Base-by-base conservation (phyloP, 2,797 vertebrate species). In the Diceros bicornis region DNA sequence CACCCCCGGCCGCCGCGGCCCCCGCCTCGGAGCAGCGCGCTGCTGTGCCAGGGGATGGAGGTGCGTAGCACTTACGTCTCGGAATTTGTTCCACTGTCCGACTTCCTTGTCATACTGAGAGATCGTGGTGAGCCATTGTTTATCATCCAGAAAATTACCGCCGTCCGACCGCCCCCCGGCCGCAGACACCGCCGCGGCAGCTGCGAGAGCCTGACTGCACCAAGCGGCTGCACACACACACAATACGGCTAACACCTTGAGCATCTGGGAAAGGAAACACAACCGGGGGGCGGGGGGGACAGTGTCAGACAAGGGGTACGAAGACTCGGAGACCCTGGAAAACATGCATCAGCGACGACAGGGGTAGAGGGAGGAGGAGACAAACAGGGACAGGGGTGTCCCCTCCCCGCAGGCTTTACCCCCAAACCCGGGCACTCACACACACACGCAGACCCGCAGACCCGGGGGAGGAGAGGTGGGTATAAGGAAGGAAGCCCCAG, bases 131-230 rank as follows among this genome's bases (percentile, higher is more conserved):
- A 99, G 99, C 99, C 99, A 99, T 99, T 99, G 99, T 98, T 99
- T 99, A 98, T 99, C 99, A 97, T 99, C 99, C 99, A 99, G 99
- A 98, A 99, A 99, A 99, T 99, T 99, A 87, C 99, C 99, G 99
- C 98, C 99, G 99, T 99, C 99, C 94, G 99, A 98, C 98, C 99
- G 99, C 98, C 99, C 99, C 94, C 98, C 98, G 87, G 97, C 97
- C 62, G 97, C 98, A 34, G 97, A 96, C 71, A 57, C 89, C 20
- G 93, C 97, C 68, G 94, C 95, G n/a, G 98, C 97, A 55, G 98
- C 98, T 64, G 98, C 98, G 92, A 98, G 98, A 98, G 99, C 98
- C 98, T 97, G 99, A 98, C 99, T 98, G 98, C 99, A 98, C 97
- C 98, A 98, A 96, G 99, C 99, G 98, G 99, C 99, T 21, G 99